Base-by-base conservation (phyloP, 2,888 invertebrate species). In the Amblyteles armatorius region DNA sequence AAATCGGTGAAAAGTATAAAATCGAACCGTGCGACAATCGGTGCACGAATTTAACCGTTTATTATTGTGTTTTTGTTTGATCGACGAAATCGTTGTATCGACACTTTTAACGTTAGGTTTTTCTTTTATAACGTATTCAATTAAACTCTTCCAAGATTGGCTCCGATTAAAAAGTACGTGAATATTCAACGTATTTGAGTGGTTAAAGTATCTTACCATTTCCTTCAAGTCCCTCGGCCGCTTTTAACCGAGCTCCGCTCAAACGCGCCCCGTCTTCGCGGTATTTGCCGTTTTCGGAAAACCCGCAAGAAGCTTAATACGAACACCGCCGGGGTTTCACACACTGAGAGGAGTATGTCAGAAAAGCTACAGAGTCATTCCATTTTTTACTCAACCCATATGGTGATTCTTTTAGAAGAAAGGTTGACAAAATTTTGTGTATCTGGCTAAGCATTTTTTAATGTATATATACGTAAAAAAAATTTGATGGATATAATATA, bases 1-100 rank as follows among this genome's bases (percentile, higher is more conserved):
- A 36, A 57, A 11, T n/a, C 22, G 57, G 57, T 29, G 68, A 81
- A 74, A 74, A 81, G 60, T 60, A 16, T 16, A 33, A 74, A 81
- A 81, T 81, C 36, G 79, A 48, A 74, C 13, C 6, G n/a, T 26
- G 40, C 52, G 40, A 16, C 65, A 44, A 63, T 65, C 55, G 36
- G 11, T 19, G 36, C 50, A 7, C 48, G 19, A 9, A 60, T 71
- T 79, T 69, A 79, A 48, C 33, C 6, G 57, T 50, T n/a, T 69
- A 22, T 79, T 50, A 63, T 79, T 19, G 26, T n/a, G 55, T 55
- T 26, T 57, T 26, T 57, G 57, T 22, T 57, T 26, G 26, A 16
- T 22, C 13, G 22, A 57, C 22, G 26, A 57, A 57, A 22, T 57
- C 57, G 9, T 22, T 55, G 22, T 22, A 11, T 19, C 57, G 57